Conservation (phyloP, 2,797 vertebrate genomes). For the Sorex maritimensis region DNA sequence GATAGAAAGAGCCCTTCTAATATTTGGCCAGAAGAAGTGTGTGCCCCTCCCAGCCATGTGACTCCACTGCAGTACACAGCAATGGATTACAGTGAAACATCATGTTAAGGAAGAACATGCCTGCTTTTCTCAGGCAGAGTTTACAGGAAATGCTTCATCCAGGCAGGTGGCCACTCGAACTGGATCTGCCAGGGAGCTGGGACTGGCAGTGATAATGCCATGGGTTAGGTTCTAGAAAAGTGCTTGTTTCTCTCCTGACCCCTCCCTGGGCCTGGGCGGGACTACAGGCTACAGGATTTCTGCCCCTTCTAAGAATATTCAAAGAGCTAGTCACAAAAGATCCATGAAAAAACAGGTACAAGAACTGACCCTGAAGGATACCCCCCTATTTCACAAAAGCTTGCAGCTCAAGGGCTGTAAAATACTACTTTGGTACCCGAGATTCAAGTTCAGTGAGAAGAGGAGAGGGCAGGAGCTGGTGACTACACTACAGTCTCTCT, state of each 20-base stretch:
- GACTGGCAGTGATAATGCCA: constrained; percentile 23
- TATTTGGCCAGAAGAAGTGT: constrained; percentile 23
- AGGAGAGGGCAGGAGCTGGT: constrained; percentile 64
- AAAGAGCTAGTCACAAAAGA: constrained; percentile 63
- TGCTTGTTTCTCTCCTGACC: neutral
- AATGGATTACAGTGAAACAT: constrained; percentile 51
- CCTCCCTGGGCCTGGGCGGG: constrained; percentile 14
- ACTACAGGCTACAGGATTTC: constrained; percentile 38
- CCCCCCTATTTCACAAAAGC: neutral
- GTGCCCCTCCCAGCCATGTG: neutral
- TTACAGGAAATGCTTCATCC: constrained; percentile 63
- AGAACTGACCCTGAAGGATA: neutral
- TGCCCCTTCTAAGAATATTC: constrained; percentile 60
- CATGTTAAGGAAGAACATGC: constrained; percentile 32
- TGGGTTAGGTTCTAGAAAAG: constrained; percentile 34
- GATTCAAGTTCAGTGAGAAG: constrained; percentile 45
- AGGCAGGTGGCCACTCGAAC: constrained; percentile 60
- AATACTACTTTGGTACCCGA: neutral
- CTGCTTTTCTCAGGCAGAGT: constrained; percentile 55
- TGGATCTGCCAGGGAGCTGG: constrained; percentile 41
- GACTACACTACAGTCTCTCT: constrained; percentile 76
- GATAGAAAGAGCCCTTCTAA: constrained; percentile 40
- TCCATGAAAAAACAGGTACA: neutral
- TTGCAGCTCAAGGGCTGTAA: constrained; percentile 50
- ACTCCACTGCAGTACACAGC: constrained; percentile 9